Evolutionary conservation across 1,140 invertebrate genomes (phyloP).

Genomic region (Vollenhovia emeryi): DNA sequence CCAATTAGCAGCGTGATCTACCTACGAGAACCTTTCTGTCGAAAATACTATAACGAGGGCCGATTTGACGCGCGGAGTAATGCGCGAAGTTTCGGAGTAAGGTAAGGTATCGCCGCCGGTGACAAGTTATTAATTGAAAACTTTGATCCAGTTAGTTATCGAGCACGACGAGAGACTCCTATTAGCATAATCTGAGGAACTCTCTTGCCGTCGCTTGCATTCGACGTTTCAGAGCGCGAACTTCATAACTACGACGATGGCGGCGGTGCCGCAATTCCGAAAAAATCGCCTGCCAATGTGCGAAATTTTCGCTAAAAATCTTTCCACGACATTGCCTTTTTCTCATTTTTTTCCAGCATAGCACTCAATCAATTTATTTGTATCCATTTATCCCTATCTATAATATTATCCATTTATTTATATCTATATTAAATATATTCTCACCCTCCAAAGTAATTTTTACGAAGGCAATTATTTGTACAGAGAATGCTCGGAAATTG

Average conservation of each 20-base stretch:
- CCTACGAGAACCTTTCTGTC: slow-evolving; percentile 41
- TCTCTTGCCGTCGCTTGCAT: slow-evolving; percentile 35
- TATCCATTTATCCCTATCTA: no score
- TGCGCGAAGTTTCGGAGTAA: slow-evolving; percentile 57
- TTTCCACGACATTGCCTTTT: background rate
- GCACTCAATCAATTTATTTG: background rate
- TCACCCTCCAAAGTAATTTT: background rate
- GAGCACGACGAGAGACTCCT: slow-evolving; percentile 49
- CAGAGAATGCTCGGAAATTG: background rate
- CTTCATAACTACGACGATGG: slow-evolving; percentile 27
- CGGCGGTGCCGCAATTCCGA: background rate
- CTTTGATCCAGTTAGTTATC: slow-evolving; percentile 68
- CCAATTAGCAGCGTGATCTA: slow-evolving; percentile 55
- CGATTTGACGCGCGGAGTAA: slow-evolving; percentile 26
- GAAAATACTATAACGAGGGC: slow-evolving; percentile 49
- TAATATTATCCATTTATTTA: background rate
- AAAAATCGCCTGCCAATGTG: slow-evolving; percentile 32
- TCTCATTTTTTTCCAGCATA: background rate
- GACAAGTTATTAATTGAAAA: slow-evolving; percentile 73
- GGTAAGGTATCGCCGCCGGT: slow-evolving; percentile 59
- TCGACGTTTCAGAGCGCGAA: slow-evolving; percentile 51
- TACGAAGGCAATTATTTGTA: background rate
- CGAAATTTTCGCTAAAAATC: slow-evolving; percentile 2
- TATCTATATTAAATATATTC: no score
- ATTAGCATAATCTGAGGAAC: slow-evolving; percentile 65